Evolutionary conservation across 2,888 invertebrate genomes (phyloP), one percentile per base, ranked within the genome.

Genomic region (Dryomyza anilis): DNA sequence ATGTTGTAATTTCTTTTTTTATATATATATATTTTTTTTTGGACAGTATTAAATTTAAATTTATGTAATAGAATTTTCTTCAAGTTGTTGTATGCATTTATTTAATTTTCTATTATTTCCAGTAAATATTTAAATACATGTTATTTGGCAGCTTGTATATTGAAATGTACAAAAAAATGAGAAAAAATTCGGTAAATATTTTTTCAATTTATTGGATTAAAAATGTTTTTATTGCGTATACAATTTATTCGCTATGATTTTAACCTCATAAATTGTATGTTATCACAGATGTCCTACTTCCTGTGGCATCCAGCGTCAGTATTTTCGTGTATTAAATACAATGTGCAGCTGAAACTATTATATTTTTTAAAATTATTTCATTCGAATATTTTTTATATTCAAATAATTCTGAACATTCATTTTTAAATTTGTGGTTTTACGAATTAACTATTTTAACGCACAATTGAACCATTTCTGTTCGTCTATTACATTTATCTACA

Each of bases 231-330:
- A 23, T 21, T 25, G n/a, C n/a, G n/a, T n/a, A n/a, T n/a, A n/a
- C n/a, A 50, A 50, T 50, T 25, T 36, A 36, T 55, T 23, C 27
- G 39, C 27, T 61, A 43, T 53, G 61, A 61, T 61, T 53, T 39
- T 36, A 43, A 43, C 39, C 52, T 52, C 61, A 61, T 61, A 61
- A 61, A 61, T 61, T 61, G 39, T n/a, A 43, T 61, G 61, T 61
- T 53, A 61, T 61, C 61, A 30, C 61, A 61, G 61, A 61, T 61
- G 61, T 53, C 27, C 53, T 39, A 27, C 33, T 53, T 61, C 61
- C 61, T 61, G 61, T 29, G 43, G 61, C 61, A 48, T 52, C 25
- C 36, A 39, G 52, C 25, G 27, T 12, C 39, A n/a, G n/a, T n/a
- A 39, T 61, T 61, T 61, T 61, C 10, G 14, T 23, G 59, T 25